phyloP scores from a whole-genome alignment of 2,113 vertebrate genomes.

The Passer domesticus region DNA sequence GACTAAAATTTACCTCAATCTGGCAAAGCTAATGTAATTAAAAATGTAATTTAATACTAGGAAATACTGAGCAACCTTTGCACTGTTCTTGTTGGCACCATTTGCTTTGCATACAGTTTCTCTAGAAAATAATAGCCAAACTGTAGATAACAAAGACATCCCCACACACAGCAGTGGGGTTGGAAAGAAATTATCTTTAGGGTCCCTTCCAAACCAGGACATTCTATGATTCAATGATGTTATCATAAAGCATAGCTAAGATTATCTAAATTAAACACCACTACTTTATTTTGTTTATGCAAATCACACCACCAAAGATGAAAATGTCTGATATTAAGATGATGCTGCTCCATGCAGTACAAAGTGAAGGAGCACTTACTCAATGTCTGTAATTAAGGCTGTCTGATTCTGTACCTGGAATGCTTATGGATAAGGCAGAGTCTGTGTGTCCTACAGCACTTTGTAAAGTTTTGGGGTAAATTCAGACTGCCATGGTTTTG shows the following conservation, averaged over 20 bases:
- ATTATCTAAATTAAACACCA: neutral
- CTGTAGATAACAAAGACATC: neutral
- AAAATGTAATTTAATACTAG: neutral
- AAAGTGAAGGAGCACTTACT: neutral
- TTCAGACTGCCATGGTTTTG: fast-evolving
- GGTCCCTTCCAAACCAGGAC: neutral
- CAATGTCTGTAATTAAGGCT: neutral
- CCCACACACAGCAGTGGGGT: neutral
- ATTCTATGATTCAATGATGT: neutral
- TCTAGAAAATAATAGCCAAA: neutral
- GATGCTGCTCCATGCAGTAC: neutral
- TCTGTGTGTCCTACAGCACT: neutral
- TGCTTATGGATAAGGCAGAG: neutral
- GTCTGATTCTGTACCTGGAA: neutral
- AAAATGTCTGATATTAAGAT: neutral
- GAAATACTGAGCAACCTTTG: neutral
- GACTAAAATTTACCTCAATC: neutral
- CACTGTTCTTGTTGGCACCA: fast-evolving
- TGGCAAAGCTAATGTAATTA: neutral
- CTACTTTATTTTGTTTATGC: neutral
- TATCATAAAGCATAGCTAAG: neutral
- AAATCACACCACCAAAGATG: neutral
- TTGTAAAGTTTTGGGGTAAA: neutral
- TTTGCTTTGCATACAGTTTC: neutral
- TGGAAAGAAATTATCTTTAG: neutral